Evolutionary conservation across 1,140 invertebrate species (phyloP).

Genomic region (Drosophila kepulauana): DNA sequence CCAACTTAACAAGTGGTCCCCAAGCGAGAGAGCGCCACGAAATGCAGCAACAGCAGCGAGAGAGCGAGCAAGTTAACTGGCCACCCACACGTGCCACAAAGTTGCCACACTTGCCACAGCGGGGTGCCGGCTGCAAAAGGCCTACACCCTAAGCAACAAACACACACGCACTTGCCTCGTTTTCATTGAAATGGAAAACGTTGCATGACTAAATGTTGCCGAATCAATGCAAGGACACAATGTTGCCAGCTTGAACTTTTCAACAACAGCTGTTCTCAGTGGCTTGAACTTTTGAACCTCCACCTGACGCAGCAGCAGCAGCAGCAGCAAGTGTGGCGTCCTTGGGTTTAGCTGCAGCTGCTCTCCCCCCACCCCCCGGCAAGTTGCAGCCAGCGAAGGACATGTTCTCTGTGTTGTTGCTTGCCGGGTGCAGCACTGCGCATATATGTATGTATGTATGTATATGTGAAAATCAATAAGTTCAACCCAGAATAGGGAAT

Average conservation of each 20-base stretch:
- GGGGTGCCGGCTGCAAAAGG: conserved; percentile 30
- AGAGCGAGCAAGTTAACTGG: conserved; percentile 16
- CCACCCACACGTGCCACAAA: conserved; percentile 46
- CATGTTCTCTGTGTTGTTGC: conserved; percentile 42
- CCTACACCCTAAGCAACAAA: conserved; percentile 12
- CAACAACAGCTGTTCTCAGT: conserved; percentile 58
- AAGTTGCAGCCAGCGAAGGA: conserved; percentile 64
- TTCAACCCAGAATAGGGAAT: not conserved
- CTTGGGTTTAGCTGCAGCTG: conserved; percentile 53
- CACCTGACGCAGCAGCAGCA: conserved; percentile 40
- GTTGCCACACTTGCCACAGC: conserved; percentile 14
- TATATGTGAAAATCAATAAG: conserved; percentile 65
- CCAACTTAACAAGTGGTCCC: conserved; percentile 58
- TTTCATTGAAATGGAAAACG: conserved; percentile 57
- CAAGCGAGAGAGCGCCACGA: conserved; percentile 15
- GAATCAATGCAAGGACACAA: conserved; percentile 46
- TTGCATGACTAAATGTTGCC: conserved; percentile 44
- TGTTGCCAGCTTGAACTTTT: conserved; percentile 39
- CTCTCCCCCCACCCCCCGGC: not conserved
- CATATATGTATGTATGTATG: conserved; percentile 4
- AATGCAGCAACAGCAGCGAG: conserved; percentile 9
- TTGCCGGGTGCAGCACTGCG: conserved; percentile 39
- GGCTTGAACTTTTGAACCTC: conserved; percentile 53
- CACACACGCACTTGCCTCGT: conserved; percentile 46
- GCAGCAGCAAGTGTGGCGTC: conserved; percentile 37